These are phyloP conservation scores for Phyllotreta striolata DNA, from an alignment of 2,888 invertebrate genomes.

Conservation along the genomic window DNA sequence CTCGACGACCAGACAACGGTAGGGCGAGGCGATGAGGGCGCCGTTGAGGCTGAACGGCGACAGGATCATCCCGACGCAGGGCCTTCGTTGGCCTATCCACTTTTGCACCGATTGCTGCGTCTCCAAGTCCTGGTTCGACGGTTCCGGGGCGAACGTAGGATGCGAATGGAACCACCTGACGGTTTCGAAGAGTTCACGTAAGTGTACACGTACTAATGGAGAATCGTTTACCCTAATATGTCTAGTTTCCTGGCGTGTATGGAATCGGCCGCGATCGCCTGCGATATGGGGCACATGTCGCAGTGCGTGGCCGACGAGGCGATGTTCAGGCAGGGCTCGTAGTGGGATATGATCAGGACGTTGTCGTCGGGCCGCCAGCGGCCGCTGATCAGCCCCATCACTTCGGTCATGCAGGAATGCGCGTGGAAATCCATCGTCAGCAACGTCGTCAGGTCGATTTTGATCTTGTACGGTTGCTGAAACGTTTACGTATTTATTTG, in stretches of 20 bases:
- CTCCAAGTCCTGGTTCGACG: constrained; percentile 73
- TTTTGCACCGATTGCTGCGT: constrained; percentile 71
- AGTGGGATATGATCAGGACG: constrained; percentile 63
- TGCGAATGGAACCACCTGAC: constrained; percentile 78
- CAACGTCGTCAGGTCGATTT: constrained; percentile 68
- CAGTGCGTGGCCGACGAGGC: constrained; percentile 73
- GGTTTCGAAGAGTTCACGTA: background rate
- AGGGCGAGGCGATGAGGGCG: constrained; percentile 64
- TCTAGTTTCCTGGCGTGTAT: constrained; percentile 62
- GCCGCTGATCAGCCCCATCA: constrained; percentile 79
- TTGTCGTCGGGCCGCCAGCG: constrained; percentile 55
- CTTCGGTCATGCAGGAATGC: constrained; percentile 74
- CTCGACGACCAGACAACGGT: constrained; percentile 65
- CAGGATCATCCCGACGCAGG: constrained; percentile 72
- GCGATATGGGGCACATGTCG: constrained; percentile 80
- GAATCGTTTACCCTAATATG: constrained; percentile 52
- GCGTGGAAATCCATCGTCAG: constrained; percentile 75
- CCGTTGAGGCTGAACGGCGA: constrained; percentile 70
- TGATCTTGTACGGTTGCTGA: constrained; percentile 71
- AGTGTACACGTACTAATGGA: background rate
- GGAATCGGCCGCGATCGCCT: constrained; percentile 68
- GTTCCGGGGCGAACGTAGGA: constrained; percentile 74
- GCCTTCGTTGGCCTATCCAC: constrained; percentile 64
- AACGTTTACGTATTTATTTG: constrained; percentile 23
- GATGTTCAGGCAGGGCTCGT: constrained; percentile 72